Conservation (phyloP, 2,113 vertebrate genomes). For the Sciurus niger region DNA sequence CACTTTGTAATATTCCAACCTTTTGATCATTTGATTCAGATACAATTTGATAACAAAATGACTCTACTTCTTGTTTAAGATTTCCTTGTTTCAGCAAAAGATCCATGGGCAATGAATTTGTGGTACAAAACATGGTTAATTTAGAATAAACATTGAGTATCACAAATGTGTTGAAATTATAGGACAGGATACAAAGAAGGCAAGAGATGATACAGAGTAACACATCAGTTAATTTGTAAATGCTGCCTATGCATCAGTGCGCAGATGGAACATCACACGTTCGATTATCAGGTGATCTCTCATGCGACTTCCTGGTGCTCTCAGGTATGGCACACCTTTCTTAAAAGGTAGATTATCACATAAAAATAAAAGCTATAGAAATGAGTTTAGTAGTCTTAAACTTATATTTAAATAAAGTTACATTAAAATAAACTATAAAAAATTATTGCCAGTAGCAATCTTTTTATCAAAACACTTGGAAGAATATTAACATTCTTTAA, state of each 20-base stretch:
- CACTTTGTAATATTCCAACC: constrained; percentile 76
- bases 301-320: constrained; percentile 78
- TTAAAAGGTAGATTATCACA: constrained; percentile 83
- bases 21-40: constrained; percentile 80
- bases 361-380: constrained; percentile 83
- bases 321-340: constrained; percentile 79
- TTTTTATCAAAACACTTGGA: constrained; percentile 66
- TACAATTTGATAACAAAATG: constrained; percentile 80
- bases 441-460: constrained; percentile 45
- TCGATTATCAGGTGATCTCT: constrained; percentile 78
- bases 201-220: constrained; percentile 63
- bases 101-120: constrained; percentile 79
- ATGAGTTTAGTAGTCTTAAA: constrained; percentile 75
- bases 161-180: constrained; percentile 71
- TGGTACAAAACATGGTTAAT: constrained; percentile 80
- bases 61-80: constrained; percentile 84
- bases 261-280: constrained; percentile 76
- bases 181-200: constrained; percentile 73
- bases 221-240: constrained; percentile 76
- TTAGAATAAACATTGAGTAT: constrained; percentile 75
- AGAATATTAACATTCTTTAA: constrained; percentile 58
- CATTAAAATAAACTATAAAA: constrained; percentile 69
- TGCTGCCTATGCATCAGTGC: constrained; percentile 74
- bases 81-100: constrained; percentile 80
- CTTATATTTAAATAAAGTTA: constrained; percentile 72